Evolutionary conservation across 2,797 vertebrate species (phyloP).

Genomic region (Margarornis squamiger): DNA sequence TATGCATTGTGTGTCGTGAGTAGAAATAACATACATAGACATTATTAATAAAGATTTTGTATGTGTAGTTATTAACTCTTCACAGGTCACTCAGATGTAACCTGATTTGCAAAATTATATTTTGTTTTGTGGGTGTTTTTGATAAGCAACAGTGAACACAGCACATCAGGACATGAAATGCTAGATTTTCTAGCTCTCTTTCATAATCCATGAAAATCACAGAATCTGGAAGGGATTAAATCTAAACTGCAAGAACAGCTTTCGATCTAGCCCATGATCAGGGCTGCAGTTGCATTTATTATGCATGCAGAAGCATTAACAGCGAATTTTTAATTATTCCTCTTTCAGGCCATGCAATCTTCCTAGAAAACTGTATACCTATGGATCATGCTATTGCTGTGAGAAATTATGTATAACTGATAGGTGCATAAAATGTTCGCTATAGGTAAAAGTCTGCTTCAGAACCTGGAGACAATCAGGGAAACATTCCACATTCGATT

Average conservation of each 20-base stretch:
- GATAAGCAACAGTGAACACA: neutral
- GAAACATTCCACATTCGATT: neutral
- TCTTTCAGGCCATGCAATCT: neutral
- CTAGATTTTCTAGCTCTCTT: neutral
- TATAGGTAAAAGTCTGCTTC: neutral
- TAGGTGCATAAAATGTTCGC: neutral
- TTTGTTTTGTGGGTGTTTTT: neutral
- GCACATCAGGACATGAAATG: fast-evolving
- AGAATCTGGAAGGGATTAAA: neutral
- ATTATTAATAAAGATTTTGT: neutral
- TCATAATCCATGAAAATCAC: neutral
- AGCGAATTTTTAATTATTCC: neutral
- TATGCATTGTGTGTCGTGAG: neutral
- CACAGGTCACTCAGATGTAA: neutral
- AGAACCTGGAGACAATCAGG: neutral
- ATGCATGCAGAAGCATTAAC: neutral
- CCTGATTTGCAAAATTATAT: neutral
- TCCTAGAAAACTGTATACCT: neutral
- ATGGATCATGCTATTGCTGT: neutral
- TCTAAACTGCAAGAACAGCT: neutral
- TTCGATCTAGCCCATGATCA: neutral
- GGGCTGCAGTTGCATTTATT: neutral
- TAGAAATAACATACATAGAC: neutral
- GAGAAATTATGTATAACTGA: neutral
- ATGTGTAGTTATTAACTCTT: neutral